Conservation (phyloP, 2,113 vertebrate genomes). For the Pandion haliaetus region DNA sequence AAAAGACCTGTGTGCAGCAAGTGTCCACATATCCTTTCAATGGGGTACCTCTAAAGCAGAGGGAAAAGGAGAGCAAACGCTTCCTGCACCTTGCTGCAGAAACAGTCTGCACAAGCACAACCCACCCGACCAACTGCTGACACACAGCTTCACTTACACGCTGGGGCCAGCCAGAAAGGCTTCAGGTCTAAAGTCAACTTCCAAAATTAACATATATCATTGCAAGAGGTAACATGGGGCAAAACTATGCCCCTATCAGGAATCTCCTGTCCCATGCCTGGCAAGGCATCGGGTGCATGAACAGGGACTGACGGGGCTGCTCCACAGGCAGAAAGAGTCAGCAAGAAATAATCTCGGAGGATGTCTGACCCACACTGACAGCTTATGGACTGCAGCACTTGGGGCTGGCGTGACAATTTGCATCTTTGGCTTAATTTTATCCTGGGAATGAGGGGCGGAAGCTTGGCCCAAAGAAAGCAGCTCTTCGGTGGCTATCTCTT, state of each 20-base stretch:
- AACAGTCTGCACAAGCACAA: accelerated
- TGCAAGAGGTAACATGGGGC: not conserved
- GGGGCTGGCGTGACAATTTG: not conserved
- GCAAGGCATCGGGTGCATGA: accelerated
- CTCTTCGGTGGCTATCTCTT: not conserved
- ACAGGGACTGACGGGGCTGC: accelerated
- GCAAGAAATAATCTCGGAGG: not conserved
- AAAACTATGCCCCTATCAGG: not conserved
- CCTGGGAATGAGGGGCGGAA: not conserved
- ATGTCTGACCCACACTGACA: not conserved
- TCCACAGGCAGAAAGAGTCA: not conserved
- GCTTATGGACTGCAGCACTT: accelerated
- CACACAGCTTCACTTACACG: not conserved
- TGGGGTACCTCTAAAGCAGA: not conserved
- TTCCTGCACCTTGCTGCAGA: not conserved
- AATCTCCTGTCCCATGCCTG: not conserved
- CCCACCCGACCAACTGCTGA: accelerated
- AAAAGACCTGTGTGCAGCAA: not conserved
- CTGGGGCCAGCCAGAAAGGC: not conserved
- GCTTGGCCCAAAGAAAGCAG: not conserved
- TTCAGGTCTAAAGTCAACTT: not conserved
- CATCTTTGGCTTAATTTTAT: not conserved
- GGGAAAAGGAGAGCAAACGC: not conserved
- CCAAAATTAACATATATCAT: not conserved
- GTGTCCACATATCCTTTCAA: accelerated